These are phyloP conservation scores for Notechis scutatus DNA, from an alignment of 2,113 vertebrate genomes.

Conservation along the genomic window DNA sequence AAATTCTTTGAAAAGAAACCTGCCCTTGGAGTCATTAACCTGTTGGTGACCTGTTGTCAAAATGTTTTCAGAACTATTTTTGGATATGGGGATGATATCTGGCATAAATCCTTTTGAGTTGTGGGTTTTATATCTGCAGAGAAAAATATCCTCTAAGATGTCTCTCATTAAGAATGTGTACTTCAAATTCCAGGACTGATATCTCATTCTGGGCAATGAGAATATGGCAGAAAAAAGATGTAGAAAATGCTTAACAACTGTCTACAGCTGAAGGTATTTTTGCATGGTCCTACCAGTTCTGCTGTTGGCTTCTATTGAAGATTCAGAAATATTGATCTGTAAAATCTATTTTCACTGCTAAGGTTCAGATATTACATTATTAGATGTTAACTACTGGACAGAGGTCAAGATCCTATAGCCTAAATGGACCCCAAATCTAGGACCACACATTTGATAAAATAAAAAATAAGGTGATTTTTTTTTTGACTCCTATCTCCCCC, in stretches of 20 bases:
- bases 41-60: slow-evolving; percentile 8
- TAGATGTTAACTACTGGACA: neutral
- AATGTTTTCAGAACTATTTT: slow-evolving; percentile 19
- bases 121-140: neutral
- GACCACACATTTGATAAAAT: neutral
- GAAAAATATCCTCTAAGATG: neutral
- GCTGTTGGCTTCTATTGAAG: neutral
- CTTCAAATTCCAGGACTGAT: neutral
- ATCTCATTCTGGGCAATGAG: neutral
- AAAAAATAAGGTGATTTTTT: neutral
- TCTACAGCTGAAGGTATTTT: neutral
- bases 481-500: neutral
- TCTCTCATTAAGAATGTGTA: neutral
- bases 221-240: neutral
- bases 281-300: neutral
- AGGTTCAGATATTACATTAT: neutral
- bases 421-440: neutral
- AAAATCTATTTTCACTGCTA: neutral
- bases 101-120: neutral
- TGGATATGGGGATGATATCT: slow-evolving; percentile 1
- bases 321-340: neutral
- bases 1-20: slow-evolving; percentile 13
- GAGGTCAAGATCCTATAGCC: neutral
- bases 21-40: slow-evolving; percentile 18
- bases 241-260: neutral